Conservation (phyloP, 2,888 invertebrate genomes). For the Plusia festucae region DNA sequence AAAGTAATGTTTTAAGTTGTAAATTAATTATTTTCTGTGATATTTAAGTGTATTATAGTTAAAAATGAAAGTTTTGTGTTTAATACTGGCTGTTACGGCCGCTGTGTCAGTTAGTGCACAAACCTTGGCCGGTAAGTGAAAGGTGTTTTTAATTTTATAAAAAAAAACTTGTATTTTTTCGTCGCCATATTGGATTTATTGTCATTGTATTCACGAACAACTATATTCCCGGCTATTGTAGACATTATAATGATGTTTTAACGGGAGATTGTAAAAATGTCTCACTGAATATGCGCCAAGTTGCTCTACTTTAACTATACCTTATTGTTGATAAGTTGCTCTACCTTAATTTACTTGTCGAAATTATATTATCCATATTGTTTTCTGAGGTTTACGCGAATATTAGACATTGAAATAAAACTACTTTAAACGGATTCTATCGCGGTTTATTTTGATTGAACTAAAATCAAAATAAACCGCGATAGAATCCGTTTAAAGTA, state of each 20-base stretch:
- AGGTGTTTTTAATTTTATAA: slow-evolving; percentile 68
- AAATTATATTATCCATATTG: too few species aligned
- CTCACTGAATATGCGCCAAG: neutral
- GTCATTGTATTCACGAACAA: neutral
- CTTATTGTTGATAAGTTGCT: neutral
- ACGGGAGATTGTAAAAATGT: neutral
- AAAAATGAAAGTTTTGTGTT: slow-evolving; percentile 65
- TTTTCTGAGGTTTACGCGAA: too few species aligned
- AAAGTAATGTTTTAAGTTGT: slow-evolving; percentile 17
- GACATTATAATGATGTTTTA: neutral
- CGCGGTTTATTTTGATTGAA: too few species aligned
- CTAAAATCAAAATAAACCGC: too few species aligned
- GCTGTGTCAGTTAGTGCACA: slow-evolving; percentile 76
- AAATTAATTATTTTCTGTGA: slow-evolving; percentile 34
- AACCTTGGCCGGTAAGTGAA: slow-evolving; percentile 86
- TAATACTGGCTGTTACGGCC: slow-evolving; percentile 65
- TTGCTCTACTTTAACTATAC: neutral
- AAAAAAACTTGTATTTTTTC: slow-evolving; percentile 47
- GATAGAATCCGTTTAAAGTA: too few species aligned
- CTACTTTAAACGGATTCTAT: too few species aligned
- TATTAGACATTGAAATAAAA: too few species aligned
- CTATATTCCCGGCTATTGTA: neutral
- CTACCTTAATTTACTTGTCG: neutral
- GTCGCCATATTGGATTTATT: slow-evolving; percentile 43
- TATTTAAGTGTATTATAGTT: slow-evolving; percentile 39